Evolutionary conservation across 2,113 vertebrate genomes (phyloP), one percentile per base, ranked within the genome.

Genomic region (Athene noctua): DNA sequence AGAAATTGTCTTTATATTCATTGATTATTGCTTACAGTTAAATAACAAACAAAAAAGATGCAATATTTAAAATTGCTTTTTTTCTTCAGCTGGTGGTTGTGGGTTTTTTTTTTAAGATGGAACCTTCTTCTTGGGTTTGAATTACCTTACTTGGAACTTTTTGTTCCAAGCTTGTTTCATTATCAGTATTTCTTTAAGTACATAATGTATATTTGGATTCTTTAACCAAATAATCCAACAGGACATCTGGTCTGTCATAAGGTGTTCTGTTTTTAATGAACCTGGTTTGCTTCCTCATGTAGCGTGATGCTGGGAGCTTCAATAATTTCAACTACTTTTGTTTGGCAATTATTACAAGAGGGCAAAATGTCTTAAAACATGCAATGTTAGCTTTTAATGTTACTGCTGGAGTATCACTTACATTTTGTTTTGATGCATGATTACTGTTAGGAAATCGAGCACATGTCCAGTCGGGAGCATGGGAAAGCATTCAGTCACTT

Each of bases 151-250:
- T 51, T 38, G 34, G 38, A 72, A 66, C 63, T 58, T 80, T 46
- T 63, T 71, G 13, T 86, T 84, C 26, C 52, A 44, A 21, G 23
- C 38, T 62, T 54, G n/a, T 74, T 89, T 91, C 29, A 10, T 62
- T 77, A 65, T 80, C 10, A 4, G n/a, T 82, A 61, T 80, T 90
- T 88, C 57, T 90, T 71, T 72, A 82, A 80, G 57, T 61, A 23
- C 40, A 7, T 91, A 26, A 38, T 49, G 25, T 61, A 15, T 71
- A 38, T 67, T 92, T 96, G 63, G 29, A 46, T 70, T 81, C 42
- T 79, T 90, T 72, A 95, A 79, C 77, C 54, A 91, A 86, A 87
- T 55, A 87, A 72, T 63, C 74, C 74, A 95, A n/a, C 25, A 47
- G 22, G 62, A 75, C 67, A 62, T 65, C 67, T 94, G 77, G 34